Evolutionary conservation across 2,888 invertebrate species (phyloP).

Genomic region (Molanna angustata): DNA sequence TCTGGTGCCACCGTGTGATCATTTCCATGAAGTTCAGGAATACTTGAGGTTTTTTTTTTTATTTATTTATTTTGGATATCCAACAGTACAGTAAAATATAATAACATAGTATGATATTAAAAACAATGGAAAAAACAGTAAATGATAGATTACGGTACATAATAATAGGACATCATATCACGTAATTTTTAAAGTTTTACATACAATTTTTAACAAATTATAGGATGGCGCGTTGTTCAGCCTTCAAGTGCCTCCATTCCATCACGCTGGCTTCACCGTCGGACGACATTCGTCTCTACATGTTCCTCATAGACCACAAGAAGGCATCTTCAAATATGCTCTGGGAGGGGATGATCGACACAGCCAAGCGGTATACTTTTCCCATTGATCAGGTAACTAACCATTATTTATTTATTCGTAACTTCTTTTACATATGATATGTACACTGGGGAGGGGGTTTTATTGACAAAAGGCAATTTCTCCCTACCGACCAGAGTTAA

Average conservation of each 20-base stretch:
- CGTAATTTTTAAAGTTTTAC: too few relatives aligned
- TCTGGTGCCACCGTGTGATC: conserved; percentile 5
- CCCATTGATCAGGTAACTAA: conserved; percentile 22
- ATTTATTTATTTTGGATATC: too few relatives aligned
- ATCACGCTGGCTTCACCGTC: conserved; percentile 19
- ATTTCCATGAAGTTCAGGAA: conserved; percentile 2
- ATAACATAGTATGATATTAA: too few relatives aligned
- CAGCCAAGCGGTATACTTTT: conserved; percentile 18
- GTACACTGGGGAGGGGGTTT: neutral
- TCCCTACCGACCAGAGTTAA: too few relatives aligned
- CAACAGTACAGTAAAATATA: too few relatives aligned
- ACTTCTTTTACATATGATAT: too few relatives aligned
- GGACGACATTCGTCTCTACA: conserved; percentile 9
- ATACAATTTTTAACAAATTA: too few relatives aligned
- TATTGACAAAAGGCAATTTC: too few relatives aligned
- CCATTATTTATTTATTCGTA: neutral
- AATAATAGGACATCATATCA: too few relatives aligned
- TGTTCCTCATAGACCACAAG: conserved; percentile 16
- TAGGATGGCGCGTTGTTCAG: conserved; percentile 24
- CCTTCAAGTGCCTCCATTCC: conserved; percentile 27
- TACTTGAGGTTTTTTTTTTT: conserved; percentile 15
- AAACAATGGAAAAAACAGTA: too few relatives aligned
- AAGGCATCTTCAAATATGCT: conserved; percentile 3
- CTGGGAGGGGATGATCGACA: conserved; percentile 28
- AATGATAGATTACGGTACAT: too few relatives aligned